Conservation (phyloP, 1,140 invertebrate genomes). For the Trachymyrmex septentrionalis region DNA sequence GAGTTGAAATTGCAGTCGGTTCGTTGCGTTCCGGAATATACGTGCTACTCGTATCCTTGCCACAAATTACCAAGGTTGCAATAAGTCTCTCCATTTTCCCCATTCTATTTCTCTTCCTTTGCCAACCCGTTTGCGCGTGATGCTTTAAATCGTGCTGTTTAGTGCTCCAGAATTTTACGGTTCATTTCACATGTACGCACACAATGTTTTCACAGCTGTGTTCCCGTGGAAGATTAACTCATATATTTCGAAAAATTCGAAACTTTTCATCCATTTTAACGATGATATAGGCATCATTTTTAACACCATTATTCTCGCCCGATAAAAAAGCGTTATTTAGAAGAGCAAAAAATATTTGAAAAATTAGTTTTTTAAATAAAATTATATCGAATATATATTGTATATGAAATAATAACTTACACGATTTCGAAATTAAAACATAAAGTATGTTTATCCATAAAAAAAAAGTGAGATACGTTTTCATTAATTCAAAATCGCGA, state of each 20-base stretch:
- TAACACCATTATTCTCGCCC: neutral
- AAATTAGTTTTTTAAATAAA: neutral
- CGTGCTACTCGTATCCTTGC: neutral
- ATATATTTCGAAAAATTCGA: constrained; percentile 44
- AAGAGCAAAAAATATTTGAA: neutral
- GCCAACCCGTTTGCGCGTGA: neutral
- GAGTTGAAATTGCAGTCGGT: constrained; percentile 36
- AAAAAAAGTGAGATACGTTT: neutral
- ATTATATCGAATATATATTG: neutral
- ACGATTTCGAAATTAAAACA: neutral
- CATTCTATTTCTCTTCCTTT: neutral
- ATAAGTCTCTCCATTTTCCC: constrained; percentile 17
- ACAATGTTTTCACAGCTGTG: constrained; percentile 18
- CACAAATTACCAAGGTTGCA: constrained; percentile 44
- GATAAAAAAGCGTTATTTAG: neutral
- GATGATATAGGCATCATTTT: neutral
- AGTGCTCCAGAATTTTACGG: constrained; percentile 42
- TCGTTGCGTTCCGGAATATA: constrained; percentile 26
- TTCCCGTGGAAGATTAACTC: constrained; percentile 35
- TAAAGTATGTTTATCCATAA: neutral
- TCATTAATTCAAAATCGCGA: neutral
- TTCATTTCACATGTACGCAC: constrained; percentile 24
- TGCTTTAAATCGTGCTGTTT: constrained; percentile 61
- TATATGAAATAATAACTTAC: neutral
- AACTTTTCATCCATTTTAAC: neutral